These are phyloP conservation scores for Bhutanitis thaidina DNA, from an alignment of 2,888 invertebrate species.

Conservation along the genomic window DNA sequence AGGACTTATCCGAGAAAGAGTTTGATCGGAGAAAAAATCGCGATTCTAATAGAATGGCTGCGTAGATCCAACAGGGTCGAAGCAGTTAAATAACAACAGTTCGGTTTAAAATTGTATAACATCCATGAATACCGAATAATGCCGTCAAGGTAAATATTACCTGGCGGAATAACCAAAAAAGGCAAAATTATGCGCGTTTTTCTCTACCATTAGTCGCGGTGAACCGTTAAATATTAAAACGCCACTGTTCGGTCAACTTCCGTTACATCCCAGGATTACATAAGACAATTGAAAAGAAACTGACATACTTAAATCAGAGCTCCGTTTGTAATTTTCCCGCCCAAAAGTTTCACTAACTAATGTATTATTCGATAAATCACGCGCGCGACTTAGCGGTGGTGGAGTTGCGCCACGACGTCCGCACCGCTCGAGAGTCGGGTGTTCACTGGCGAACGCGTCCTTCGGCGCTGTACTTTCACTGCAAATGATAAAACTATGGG, in stretches of 20 bases:
- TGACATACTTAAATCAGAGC: conserved; percentile 66
- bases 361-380: conserved; percentile 19
- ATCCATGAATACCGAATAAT: conserved; percentile 1
- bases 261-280: conserved; percentile 30
- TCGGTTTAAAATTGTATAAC: background rate
- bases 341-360: conserved; percentile 4
- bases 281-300: conserved; percentile 37
- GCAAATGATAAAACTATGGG: conserved; percentile 23
- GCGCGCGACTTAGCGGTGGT: conserved; percentile 27
- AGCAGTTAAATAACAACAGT: too few species aligned
- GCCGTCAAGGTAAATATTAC: conserved; percentile 10
- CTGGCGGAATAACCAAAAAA: conserved; percentile 9
- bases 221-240: background rate
- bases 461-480: conserved; percentile 64
- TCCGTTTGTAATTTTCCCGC: conserved; percentile 20
- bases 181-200: background rate
- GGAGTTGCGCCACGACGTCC: conserved; percentile 32
- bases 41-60: too few species aligned
- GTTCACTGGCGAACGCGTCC: conserved; percentile 57
- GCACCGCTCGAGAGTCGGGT: conserved; percentile 33
- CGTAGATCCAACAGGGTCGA: too few species aligned
- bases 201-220: conserved; percentile 4
- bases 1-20: too few species aligned
- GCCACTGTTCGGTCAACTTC: conserved; percentile 27
- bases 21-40: too few species aligned